phyloP scores from a whole-genome alignment of 2,888 invertebrate species.

The Coelinius sp. region DNA sequence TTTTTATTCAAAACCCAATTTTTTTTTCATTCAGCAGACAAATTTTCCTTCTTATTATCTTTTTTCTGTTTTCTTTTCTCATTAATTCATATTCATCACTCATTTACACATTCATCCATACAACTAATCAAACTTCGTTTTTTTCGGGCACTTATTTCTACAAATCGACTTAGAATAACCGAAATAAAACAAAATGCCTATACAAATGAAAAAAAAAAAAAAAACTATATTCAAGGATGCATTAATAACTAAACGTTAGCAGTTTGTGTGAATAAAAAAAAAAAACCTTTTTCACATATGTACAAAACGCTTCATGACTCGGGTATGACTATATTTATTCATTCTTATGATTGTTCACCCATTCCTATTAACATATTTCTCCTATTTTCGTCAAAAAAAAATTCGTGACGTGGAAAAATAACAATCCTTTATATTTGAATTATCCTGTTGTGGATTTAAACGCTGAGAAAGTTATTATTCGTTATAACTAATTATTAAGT shows the following conservation, averaged over 20 bases:
- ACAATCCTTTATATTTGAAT: slow-evolving; percentile 46
- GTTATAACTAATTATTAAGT: slow-evolving; percentile 60
- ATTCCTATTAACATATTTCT: slow-evolving; percentile 14
- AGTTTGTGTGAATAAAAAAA: slow-evolving; percentile 19
- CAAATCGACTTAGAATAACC: slow-evolving; percentile 19
- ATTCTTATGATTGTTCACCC: slow-evolving; percentile 25
- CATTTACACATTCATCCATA: slow-evolving; percentile 38
- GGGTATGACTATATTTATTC: slow-evolving; percentile 69
- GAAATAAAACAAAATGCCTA: slow-evolving; percentile 24
- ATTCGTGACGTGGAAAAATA: slow-evolving; percentile 12
- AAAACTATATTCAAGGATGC: too few species aligned
- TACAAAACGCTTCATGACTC: slow-evolving; percentile 70
- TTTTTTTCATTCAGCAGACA: background rate
- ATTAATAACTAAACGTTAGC: slow-evolving; percentile 21
- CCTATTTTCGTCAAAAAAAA: background rate
- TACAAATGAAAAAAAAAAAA: slow-evolving; percentile 10
- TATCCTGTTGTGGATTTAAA: slow-evolving; percentile 40
- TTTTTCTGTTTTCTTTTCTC: background rate
- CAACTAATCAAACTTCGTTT: slow-evolving; percentile 20
- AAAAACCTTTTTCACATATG: slow-evolving; percentile 49
- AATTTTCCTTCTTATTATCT: background rate
- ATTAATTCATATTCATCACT: background rate
- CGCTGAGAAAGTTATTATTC: background rate
- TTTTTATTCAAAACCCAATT: background rate
- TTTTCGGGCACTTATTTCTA: slow-evolving; percentile 37